Base-by-base conservation (phyloP, 2,797 vertebrate genomes). In the Dallia pectoralis region DNA sequence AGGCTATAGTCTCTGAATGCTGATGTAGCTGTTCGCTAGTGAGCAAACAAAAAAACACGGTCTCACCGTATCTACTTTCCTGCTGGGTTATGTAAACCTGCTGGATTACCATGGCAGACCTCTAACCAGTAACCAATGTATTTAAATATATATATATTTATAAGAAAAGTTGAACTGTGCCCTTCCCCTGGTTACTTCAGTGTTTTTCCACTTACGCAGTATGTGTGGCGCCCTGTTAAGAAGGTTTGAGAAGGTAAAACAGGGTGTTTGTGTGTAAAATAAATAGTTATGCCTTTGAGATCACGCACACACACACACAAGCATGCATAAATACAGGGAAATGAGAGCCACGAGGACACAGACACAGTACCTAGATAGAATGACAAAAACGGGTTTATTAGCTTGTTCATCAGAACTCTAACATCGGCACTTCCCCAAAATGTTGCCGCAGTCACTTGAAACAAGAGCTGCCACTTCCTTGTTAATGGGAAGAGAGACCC, bases 1-100 rank as follows among this genome's bases (percentile, higher is more conserved):
- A 25, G 53, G 25, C 53, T 25, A 59, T 77, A 83, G 82, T 84
- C 78, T 67, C 73, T 85, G 85, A 84, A 89, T 86, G 81, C 86
- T 85, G 81, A 87, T 87, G 84, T 78, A 82, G 75, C 77, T 22
- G 25, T 59, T 44, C 1, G 22, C 53, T 59, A 30, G 63, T 40
- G 69, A 85, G 63, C 72, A 70, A 77, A 77, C 73, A 64, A 76
- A 70, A 73, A 75, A 80, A 73, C 32, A 36, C 51, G n/a, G 33
- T 69, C 25, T 19, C 25, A 4, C 49, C 18, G 16, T 53, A 14
- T 33, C 11, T 27, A 19, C 19, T 1, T 14, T 47, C 32, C 64
- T 51, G 47, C 69, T 19, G 69, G 16, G 66, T 70, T 22, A 61
- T 62, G 61, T 63, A 73, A 30, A 65, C 29, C 30, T 75, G 71